Evolutionary conservation across 2,797 vertebrate genomes (phyloP), one percentile per base, ranked within the genome.

Genomic region (Gastrophryne carolinensis): DNA sequence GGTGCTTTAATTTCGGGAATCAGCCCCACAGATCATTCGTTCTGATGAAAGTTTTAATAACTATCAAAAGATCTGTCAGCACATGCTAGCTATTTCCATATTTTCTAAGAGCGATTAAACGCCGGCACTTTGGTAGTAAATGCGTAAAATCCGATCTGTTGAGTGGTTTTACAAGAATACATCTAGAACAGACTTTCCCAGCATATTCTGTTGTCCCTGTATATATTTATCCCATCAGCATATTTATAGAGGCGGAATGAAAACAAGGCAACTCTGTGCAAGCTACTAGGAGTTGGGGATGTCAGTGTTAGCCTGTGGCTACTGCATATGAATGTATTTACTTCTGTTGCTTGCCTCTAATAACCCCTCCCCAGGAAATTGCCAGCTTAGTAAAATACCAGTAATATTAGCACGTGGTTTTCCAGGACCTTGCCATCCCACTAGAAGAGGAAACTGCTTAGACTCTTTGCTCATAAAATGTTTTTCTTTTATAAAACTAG

Each of bases 331-430:
- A 52, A 34, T 70, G 52, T 63, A 54, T 70, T 47, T n/a, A 47
- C 52, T 52, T 65, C 61, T 12, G 29, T 21, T 53, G 47, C 13
- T 35, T 32, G 8, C n/a, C 15, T 23, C 30, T 47, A 53, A 41
- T 62, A 76, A 70, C 65, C 73, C 52, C 73, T 75, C 73, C 72
- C 73, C 73, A 75, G 64, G 73, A 61, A 69, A 70, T 63, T 63
- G 65, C 32, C 19, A 62, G 64, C 44, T 50, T 63, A 76, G 57
- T 69, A 47, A 62, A 77, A 64, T 49, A 57, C 49, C 64, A 47
- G 58, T 70, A 77, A 77, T 57, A 64, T 70, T 77, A 77, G 34
- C 74, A 77, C 58, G 67, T 47, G 65, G 74, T 63, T 71, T 63
- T 64, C n/a, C n/a, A n/a, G n/a, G n/a, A n/a, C n/a, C n/a, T n/a